phyloP scores from a whole-genome alignment of 2,888 invertebrate species.

The Clanis bilineata region DNA sequence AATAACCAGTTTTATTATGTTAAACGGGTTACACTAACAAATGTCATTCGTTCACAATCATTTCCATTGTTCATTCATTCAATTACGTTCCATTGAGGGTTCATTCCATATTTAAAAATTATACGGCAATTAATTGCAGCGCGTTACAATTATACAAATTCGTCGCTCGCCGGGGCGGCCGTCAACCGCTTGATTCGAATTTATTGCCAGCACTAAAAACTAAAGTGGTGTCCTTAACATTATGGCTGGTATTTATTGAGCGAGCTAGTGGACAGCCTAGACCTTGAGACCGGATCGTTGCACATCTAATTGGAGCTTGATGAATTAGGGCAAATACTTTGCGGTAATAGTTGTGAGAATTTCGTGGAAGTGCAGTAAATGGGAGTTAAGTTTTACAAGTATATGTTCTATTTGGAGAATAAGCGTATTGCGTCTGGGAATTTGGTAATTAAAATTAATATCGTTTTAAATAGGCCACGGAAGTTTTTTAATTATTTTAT shows the following conservation, averaged over 20 bases:
- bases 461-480: too few species aligned
- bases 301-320: background rate
- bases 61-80: conserved; percentile 17
- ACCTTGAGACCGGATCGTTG: background rate
- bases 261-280: background rate
- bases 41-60: conserved; percentile 5
- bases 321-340: background rate
- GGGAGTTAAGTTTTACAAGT: background rate
- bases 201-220: conserved; percentile 44
- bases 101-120: conserved; percentile 26
- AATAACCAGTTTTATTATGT: background rate
- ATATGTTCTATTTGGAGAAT: background rate
- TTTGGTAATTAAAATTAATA: too few species aligned
- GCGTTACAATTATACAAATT: conserved; percentile 29
- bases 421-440: background rate
- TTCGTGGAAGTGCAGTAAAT: background rate
- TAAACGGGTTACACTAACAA: background rate
- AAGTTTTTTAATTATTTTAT: too few species aligned
- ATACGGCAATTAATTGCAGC: conserved; percentile 29
- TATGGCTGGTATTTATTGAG: conserved; percentile 13
- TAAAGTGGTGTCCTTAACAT: conserved; percentile 49
- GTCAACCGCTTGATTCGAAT: conserved; percentile 47
- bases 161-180: conserved; percentile 17
- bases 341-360: background rate
- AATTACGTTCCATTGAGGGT: conserved; percentile 28